A percentile compares a stretch with the other conserved stretches of the same genome.
Evolutionary conservation across 2,113 vertebrate genomes (phyloP).

Genomic region (Engraulis encrasicolus): DNA sequence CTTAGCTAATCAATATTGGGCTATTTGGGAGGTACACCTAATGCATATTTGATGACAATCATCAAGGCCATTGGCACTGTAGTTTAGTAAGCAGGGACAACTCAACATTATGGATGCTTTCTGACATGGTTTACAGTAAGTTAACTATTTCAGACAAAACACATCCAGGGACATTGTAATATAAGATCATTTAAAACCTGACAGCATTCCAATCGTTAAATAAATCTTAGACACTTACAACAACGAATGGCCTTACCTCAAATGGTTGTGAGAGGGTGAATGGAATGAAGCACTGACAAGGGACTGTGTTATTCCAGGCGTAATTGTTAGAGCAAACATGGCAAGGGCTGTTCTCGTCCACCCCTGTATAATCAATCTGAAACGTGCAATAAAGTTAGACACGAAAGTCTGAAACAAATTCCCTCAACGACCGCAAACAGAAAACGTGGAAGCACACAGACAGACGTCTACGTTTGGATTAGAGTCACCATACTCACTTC

Average conservation of each 20-base stretch:
- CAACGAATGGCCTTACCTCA: slow-evolving; percentile 78
- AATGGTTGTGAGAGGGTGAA: slow-evolving; percentile 88
- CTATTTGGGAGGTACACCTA: background rate
- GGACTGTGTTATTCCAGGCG: slow-evolving; percentile 74
- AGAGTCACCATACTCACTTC: slow-evolving; percentile 75
- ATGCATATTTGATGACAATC: slow-evolving; percentile 20
- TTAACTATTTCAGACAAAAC: background rate
- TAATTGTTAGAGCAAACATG: slow-evolving; percentile 83
- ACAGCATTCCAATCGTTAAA: background rate
- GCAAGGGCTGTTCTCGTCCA: slow-evolving; percentile 80
- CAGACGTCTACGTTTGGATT: background rate
- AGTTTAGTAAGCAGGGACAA: background rate
- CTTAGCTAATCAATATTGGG: background rate
- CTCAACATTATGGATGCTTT: background rate
- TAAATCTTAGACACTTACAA: background rate
- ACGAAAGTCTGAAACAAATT: too few species aligned
- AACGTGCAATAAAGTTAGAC: slow-evolving; percentile 41
- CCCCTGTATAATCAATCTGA: slow-evolving; percentile 95
- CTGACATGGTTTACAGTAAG: background rate
- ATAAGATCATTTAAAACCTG: background rate
- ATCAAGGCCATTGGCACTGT: slow-evolving; percentile 17
- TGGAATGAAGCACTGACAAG: slow-evolving; percentile 81
- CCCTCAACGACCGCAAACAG: too few species aligned
- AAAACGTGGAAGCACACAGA: too few species aligned
- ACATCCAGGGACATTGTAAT: background rate